Evolutionary conservation across 2,113 vertebrate species (phyloP).

Genomic region (Dasyornis broadbenti): DNA sequence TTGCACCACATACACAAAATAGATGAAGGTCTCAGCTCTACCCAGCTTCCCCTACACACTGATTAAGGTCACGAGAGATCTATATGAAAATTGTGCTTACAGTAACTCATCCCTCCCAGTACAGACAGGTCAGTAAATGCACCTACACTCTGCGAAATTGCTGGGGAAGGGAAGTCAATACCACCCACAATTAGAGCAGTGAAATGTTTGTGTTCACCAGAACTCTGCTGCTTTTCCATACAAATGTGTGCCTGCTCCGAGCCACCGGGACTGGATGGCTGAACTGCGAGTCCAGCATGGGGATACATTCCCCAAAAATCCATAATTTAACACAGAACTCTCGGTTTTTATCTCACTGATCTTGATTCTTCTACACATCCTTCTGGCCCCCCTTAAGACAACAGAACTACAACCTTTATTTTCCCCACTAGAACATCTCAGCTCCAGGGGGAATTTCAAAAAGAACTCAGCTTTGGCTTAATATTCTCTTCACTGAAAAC

Average conservation of each 20-base stretch:
- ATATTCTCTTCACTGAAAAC: background rate
- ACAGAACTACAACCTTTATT: background rate
- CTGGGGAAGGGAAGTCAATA: constrained; percentile 18
- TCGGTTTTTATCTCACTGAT: background rate
- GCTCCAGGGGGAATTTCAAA: background rate
- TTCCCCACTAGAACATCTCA: background rate
- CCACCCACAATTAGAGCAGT: background rate
- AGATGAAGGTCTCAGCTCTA: background rate
- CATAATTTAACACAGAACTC: background rate
- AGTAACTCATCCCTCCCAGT: background rate
- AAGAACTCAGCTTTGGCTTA: background rate
- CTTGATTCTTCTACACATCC: background rate
- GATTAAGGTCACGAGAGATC: background rate
- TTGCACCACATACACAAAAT: background rate
- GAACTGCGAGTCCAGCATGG: background rate
- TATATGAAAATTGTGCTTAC: background rate
- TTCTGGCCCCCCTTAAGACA: background rate
- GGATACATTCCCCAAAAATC: background rate
- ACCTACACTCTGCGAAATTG: background rate
- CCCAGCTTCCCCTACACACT: background rate
- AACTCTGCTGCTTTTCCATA: constrained; percentile 9
- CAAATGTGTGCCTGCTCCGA: background rate
- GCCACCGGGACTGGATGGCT: background rate
- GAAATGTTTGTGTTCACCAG: constrained; percentile 24
- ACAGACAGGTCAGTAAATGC: constrained; percentile 45